phyloP scores from a whole-genome alignment of 2,797 vertebrate species.

The Ataeniobius toweri region DNA sequence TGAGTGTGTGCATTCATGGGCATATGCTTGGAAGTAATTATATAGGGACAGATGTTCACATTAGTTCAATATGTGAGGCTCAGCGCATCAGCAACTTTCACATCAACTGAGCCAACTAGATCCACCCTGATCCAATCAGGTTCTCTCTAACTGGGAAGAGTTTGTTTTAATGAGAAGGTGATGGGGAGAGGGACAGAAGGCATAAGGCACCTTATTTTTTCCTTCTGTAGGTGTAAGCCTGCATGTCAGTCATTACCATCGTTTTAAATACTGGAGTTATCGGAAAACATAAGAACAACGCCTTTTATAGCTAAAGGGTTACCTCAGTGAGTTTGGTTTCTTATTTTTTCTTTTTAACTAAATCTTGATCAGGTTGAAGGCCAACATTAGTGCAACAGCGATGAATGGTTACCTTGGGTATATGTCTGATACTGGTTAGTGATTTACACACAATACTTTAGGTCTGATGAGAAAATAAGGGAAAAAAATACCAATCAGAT shows the following conservation, averaged over 20 bases:
- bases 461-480: neutral
- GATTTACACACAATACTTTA: no score
- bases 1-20: slow-evolving; percentile 5
- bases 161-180: slow-evolving; percentile 66
- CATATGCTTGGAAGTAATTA: slow-evolving; percentile 27
- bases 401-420: neutral
- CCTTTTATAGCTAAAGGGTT: neutral
- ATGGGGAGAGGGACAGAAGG: slow-evolving; percentile 46
- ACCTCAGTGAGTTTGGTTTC: neutral
- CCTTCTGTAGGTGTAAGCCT: slow-evolving; percentile 44
- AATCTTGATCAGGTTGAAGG: neutral
- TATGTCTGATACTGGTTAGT: no score
- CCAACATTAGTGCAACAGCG: neutral
- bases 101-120: slow-evolving; percentile 22
- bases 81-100: slow-evolving; percentile 30
- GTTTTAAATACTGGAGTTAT: neutral
- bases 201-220: slow-evolving; percentile 40
- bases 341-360: neutral
- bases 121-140: slow-evolving; percentile 25
- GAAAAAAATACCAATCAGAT: neutral
- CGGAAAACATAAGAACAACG: neutral
- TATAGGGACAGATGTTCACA: slow-evolving; percentile 35
- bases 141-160: slow-evolving; percentile 30
- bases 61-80: slow-evolving; percentile 1
- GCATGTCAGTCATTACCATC: neutral